Evolutionary conservation across 2,113 vertebrate genomes (phyloP), one percentile per base, ranked within the genome.

Genomic region (Oophaga pumilio): DNA sequence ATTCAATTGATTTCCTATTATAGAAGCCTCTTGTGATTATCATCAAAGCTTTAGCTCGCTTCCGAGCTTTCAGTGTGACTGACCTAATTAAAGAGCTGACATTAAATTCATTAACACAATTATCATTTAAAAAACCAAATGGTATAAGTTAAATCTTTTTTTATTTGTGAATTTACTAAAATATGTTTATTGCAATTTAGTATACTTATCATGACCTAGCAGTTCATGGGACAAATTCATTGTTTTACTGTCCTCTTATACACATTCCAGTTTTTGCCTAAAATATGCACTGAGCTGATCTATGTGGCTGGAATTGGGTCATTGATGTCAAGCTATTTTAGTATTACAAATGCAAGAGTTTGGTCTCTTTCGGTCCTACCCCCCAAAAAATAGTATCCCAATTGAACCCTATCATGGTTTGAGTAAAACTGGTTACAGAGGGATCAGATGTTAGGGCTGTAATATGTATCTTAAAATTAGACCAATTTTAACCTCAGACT

Each of bases 1-100:
- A 83, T 83, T 83, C 43, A 50, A 83, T 83, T 83, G 81, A 68
- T 83, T 83, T 83, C 50, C 79, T 68, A 68, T 68, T 83, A 68
- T 49, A 83, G 64, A 43, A 83, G 60, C 62, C 64, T 69, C 49
- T 56, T 24, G 57, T 83, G 64, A 83, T 83, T 22, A 69, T 43
- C 79, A 60, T 83, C 62, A 83, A 83, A 62, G 43, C 20, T 68
- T 26, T 59, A 69, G 81, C 13, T 52, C 43, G 2, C 18, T 62
- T 62, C 33, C 17, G 49, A 62, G 79, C 62, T 83, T 68, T 69
- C 62, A 66, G 43, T 26, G 20, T 68, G 43, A 68, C 62, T 83
- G 81, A 83, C 81, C 81, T 83, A 83, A 68, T 68, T 83, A 69
- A 53, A 50, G 49, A 52, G n/a, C 81, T 18, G 53, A 52, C 50